Evolutionary conservation across 2,888 invertebrate genomes (phyloP).

Genomic region (Drosophila melanosoma): DNA sequence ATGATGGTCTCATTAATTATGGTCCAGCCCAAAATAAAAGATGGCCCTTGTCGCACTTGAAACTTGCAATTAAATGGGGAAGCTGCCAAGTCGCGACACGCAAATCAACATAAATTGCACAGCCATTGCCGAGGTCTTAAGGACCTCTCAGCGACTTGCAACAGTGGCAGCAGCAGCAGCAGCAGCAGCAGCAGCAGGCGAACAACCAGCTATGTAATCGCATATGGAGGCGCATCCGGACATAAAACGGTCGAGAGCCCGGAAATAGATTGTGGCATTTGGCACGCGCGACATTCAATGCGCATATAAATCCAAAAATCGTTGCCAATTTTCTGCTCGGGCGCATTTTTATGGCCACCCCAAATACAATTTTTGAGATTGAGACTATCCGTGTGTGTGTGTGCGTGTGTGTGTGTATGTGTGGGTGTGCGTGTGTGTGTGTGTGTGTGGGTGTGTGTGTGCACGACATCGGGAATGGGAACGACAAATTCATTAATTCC

Average conservation of each 20-base stretch:
- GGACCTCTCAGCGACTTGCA: conserved; percentile 18
- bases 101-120: conserved; percentile 77
- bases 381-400: conserved; percentile 2
- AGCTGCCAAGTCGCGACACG: conserved; percentile 61
- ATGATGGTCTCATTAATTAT: conserved; percentile 77
- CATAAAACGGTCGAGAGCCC: conserved; percentile 33
- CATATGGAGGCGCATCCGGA: conserved; percentile 32
- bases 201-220: conserved; percentile 18
- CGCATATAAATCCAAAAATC: conserved; percentile 51
- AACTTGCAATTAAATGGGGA: conserved; percentile 69
- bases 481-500: conserved; percentile 75
- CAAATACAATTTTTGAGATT: background rate
- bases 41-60: conserved; percentile 66
- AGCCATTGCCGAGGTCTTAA: conserved; percentile 12
- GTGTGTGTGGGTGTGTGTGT: background rate
- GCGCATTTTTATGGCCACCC: conserved; percentile 62
- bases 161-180: background rate
- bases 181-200: background rate
- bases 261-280: conserved; percentile 62
- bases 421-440: background rate
- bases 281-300: conserved; percentile 69
- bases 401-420: background rate
- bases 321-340: conserved; percentile 64
- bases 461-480: background rate
- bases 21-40: conserved; percentile 59